phyloP scores from a whole-genome alignment of 2,113 vertebrate species.

The Tenebrosternarchus preto region DNA sequence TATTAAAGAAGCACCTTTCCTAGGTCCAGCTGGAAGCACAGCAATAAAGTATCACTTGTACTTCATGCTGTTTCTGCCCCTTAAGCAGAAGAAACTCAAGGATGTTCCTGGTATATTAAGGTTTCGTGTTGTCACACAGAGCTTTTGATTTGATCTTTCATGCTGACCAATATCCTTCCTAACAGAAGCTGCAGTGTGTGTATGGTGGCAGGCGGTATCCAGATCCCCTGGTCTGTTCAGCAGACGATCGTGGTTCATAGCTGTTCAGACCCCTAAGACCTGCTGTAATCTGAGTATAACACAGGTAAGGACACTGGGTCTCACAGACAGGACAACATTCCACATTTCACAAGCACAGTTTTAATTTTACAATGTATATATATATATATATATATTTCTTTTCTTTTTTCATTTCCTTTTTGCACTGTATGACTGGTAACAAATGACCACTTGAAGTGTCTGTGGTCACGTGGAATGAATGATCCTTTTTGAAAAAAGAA shows the following conservation, averaged over 20 bases:
- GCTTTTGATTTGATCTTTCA: slow-evolving; percentile 21
- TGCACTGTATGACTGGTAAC: too few relatives aligned
- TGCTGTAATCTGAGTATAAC: not conserved
- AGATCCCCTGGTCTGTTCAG: not conserved
- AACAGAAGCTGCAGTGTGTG: not conserved
- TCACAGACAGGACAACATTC: not conserved
- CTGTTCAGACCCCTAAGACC: not conserved
- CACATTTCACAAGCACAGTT: not conserved
- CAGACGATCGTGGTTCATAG: not conserved
- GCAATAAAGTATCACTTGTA: slow-evolving; percentile 38
- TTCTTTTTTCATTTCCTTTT: too few relatives aligned
- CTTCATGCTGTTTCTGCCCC: slow-evolving; percentile 36
- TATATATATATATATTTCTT: too few relatives aligned
- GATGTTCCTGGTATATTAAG: slow-evolving; percentile 29
- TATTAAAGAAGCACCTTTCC: slow-evolving; percentile 43
- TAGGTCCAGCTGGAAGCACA: slow-evolving; percentile 13
- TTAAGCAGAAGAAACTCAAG: slow-evolving; percentile 28
- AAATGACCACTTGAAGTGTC: too few relatives aligned
- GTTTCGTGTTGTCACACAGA: not conserved
- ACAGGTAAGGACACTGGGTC: not conserved
- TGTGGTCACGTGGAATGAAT: too few relatives aligned
- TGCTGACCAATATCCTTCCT: slow-evolving; percentile 1
- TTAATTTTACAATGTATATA: not conserved
- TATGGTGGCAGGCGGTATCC: not conserved
- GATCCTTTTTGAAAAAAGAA: too few relatives aligned